Evolutionary conservation across 2,888 invertebrate species (phyloP), one percentile per base, ranked within the genome.

Genomic region (Himalopsyche japonica): DNA sequence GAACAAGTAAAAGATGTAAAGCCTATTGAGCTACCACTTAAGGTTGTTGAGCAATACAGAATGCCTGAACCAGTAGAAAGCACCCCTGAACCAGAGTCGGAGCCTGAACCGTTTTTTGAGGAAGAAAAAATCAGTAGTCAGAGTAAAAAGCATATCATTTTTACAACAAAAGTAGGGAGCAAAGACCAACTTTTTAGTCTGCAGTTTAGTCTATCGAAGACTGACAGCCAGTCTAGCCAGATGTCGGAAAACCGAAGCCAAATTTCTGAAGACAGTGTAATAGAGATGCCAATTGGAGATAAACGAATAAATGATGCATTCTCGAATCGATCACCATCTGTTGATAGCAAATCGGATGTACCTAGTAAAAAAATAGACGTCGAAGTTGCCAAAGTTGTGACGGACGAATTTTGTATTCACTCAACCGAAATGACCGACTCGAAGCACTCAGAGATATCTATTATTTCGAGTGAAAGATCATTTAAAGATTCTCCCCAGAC

Each of bases 121-220:
- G 85, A 86, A 70, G 86, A 86, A 78, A 87, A 85, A 83, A 48
- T 84, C 0, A 88, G 88, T 12, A 89, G 88, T 64, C 90, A 89
- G 86, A 90, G 91, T 85, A 90, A 90, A 47, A 88, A 90, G 20
- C 91, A 94, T 78, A 90, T 95, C 78, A 91, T 95, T 81, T 95
- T 95, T 89, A 93, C 94, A 82, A 95, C 95, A 10, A 93, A 94
- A 87, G 91, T 95, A 76, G 95, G 95, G 43, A 95, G 94, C 88
- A 92, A 93, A 88, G 95, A 95, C 88, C 95, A 95, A 89, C 92
- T 95, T 77, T 95, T 95, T 89, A 93, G 94, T 88, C 94, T 94
- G 4, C 94, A 94, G 88, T 93, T 94, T 87, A 94, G 94, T 88
- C 92, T 94, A 87, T 94, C 94, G 0, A 94, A 94, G 88, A 94